A percentile compares a stretch with the other conserved stretches of the same genome.
Evolutionary conservation across 2,888 invertebrate species (phyloP).

Genomic region (Gymnoscelis rufifasciata): DNA sequence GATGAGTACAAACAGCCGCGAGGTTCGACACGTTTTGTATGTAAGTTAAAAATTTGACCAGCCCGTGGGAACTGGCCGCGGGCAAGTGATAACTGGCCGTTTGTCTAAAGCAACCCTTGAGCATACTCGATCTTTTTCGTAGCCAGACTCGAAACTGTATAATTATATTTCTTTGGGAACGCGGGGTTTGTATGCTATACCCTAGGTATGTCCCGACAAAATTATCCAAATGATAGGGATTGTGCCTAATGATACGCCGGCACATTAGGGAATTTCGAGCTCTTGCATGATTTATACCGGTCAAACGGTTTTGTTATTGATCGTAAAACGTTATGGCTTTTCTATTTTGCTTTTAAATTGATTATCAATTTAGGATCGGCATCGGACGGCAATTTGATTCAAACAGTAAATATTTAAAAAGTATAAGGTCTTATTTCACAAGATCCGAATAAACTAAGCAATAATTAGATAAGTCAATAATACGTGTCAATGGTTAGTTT

Average conservation of each 20-base stretch:
- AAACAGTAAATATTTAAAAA: no score
- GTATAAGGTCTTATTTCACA: no score
- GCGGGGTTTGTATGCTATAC: slow-evolving; percentile 37
- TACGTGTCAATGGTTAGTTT: no score
- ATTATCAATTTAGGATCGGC: not conserved
- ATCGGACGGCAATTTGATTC: no score
- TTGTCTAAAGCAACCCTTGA: slow-evolving; percentile 62
- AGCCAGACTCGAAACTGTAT: slow-evolving; percentile 45
- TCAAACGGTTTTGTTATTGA: slow-evolving; percentile 9
- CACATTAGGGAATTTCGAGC: slow-evolving; percentile 31
- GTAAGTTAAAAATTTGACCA: slow-evolving; percentile 63
- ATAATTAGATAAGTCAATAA: no score
- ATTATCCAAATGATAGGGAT: slow-evolving; percentile 55
- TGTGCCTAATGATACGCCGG: slow-evolving; percentile 51
- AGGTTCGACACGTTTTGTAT: slow-evolving; percentile 61
- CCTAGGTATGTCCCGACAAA: slow-evolving; percentile 38
- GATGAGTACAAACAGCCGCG: slow-evolving; percentile 50
- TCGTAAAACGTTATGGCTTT: slow-evolving; percentile 1
- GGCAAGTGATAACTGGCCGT: slow-evolving; percentile 74
- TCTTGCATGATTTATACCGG: slow-evolving; percentile 38
- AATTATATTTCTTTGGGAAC: slow-evolving; percentile 59
- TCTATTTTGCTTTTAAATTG: slow-evolving; percentile 1
- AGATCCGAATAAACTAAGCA: no score
- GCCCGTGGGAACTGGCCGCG: slow-evolving; percentile 70
- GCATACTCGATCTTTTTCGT: slow-evolving; percentile 42